Evolutionary conservation across 2,888 invertebrate species (phyloP), one percentile per base, ranked within the genome.

Genomic region (Marronus borbonicus): DNA sequence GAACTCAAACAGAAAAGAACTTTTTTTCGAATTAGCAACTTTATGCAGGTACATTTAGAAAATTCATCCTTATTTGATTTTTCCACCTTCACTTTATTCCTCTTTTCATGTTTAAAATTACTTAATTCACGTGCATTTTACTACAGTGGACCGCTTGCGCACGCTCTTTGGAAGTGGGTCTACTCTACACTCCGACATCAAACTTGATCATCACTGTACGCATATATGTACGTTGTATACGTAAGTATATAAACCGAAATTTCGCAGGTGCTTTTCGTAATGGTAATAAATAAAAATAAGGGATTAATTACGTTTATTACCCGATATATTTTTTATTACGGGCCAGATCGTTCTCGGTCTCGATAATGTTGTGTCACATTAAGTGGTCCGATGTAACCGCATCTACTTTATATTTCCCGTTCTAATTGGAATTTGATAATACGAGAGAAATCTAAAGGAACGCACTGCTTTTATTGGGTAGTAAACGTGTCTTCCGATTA

Each of bases 231-330:
- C 7, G 12, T 17, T 49, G 14, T 49, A 49, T 66, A 66, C 66
- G 44, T 62, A 36, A 39, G 49, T 52, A 69, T 52, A 69, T 64
- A 75, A 78, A 78, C 75, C 49, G 66, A 75, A 78, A 66, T 76
- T 78, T 75, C 74, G 78, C 78, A 78, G 78, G 78, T 78, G 78
- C 68, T 66, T 65, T 58, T 64, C 58, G 52, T 58, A 50, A 78
- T 20, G 36, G 72, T 72, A 72, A 72, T 72, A 72, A 72, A 72
- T 72, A 72, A 72, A 72, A 72, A 72, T 72, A 58, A 72, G 72
- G 72, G 58, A 72, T 72, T 72, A 72, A 72, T 72, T 72, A 72
- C 31, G 69, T 69, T 52, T 52, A 69, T 69, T 52, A 69, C 69
- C 44, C 72, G 58, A 72, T 72, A 58, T 72, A 72, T 58, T 58